These are phyloP conservation scores for Tauraco hartlaubi DNA, from an alignment of 2,797 vertebrate genomes.

Conservation along the genomic window DNA sequence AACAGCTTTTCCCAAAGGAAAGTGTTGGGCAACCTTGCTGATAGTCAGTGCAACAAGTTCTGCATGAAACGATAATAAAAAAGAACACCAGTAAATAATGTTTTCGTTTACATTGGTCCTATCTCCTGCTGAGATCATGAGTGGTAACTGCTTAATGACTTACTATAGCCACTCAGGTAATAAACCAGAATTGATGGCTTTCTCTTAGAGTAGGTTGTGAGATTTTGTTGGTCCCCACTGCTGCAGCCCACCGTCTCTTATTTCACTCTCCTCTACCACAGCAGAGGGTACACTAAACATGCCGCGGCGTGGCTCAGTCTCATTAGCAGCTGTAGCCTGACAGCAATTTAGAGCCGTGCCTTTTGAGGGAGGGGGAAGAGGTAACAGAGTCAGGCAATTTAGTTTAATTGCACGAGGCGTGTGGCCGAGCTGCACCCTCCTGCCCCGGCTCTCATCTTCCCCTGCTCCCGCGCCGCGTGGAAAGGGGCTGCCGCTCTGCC, in stretches of 20 bases:
- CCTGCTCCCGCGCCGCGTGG: rapidly evolving
- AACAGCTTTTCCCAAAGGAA: background rate
- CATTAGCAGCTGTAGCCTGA: background rate
- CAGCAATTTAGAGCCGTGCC: background rate
- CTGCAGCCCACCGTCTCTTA: background rate
- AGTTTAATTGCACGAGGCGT: background rate
- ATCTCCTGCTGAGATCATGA: background rate
- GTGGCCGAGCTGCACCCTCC: background rate
- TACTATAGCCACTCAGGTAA: background rate
- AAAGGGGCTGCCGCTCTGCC: background rate
- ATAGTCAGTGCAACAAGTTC: background rate
- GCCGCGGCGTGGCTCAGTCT: background rate
- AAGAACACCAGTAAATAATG: background rate
- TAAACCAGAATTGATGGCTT: background rate
- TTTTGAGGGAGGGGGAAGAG: background rate
- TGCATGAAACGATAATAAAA: background rate
- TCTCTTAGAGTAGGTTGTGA: background rate
- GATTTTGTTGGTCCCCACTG: background rate
- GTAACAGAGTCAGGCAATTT: background rate
- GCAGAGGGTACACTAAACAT: background rate
- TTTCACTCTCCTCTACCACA: background rate
- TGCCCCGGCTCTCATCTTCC: background rate
- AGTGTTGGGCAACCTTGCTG: background rate
- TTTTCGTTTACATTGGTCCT: background rate
- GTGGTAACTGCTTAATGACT: background rate